These are phyloP conservation scores for Mamestra configurata DNA, from an alignment of 1,140 invertebrate species.

Conservation along the genomic window DNA sequence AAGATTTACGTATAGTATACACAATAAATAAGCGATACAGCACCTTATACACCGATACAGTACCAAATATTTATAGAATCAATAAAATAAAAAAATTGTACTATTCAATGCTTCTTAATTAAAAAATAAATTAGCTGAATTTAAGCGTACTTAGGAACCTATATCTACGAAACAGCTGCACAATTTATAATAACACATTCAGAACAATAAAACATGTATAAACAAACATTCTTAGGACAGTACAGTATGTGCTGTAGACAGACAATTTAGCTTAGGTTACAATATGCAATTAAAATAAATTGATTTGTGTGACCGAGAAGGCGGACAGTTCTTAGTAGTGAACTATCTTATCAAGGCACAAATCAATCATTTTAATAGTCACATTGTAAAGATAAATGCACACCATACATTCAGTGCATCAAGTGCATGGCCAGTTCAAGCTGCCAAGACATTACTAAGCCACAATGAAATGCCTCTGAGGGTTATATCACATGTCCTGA, in stretches of 20 bases:
- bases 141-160: constrained; percentile 40
- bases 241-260: neutral
- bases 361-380: constrained; percentile 31
- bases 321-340: neutral
- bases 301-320: neutral
- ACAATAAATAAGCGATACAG: constrained; percentile 30
- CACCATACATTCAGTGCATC: neutral
- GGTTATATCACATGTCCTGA: neutral
- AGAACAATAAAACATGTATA: constrained; percentile 4
- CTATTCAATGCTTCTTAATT: constrained; percentile 11
- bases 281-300: constrained; percentile 30
- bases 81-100: constrained; percentile 12
- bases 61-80: neutral
- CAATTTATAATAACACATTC: constrained; percentile 20
- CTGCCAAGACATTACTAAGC: neutral
- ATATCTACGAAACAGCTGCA: constrained; percentile 29
- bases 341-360: neutral
- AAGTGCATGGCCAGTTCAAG: neutral
- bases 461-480: neutral
- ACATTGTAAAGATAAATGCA: constrained; percentile 15
- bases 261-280: constrained; percentile 14
- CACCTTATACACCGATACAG: constrained; percentile 15
- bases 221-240: neutral
- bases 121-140: constrained; percentile 29
- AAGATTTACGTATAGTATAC: constrained; percentile 9